phyloP scores from a whole-genome alignment of 2,113 vertebrate genomes.

The Embiotoca jacksoni region DNA sequence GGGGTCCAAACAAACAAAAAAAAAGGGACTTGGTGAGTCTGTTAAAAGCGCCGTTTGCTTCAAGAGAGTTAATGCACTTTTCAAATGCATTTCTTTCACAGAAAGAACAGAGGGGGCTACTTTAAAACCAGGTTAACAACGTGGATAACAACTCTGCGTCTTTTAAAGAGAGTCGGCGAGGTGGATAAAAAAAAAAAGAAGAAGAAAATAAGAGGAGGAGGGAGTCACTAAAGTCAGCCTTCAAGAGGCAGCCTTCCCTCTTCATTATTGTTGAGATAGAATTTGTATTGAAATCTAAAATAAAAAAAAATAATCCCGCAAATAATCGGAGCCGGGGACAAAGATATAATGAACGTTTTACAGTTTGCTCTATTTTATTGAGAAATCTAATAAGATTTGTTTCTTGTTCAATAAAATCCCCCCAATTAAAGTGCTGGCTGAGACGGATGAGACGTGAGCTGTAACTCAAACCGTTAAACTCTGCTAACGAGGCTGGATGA shows the following conservation, averaged over 20 bases:
- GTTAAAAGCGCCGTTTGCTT: too few relatives aligned
- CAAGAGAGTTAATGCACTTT: too few relatives aligned
- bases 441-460: slow-evolving; percentile 47
- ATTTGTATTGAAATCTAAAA: slow-evolving; percentile 27
- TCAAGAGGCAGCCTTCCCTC: background rate
- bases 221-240: too few relatives aligned
- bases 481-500: slow-evolving; percentile 59
- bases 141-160: too few relatives aligned
- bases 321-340: slow-evolving; percentile 26
- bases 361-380: slow-evolving; percentile 60
- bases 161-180: too few relatives aligned
- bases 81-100: too few relatives aligned
- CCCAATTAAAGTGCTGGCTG: slow-evolving; percentile 46
- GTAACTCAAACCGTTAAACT: slow-evolving; percentile 66
- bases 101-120: too few relatives aligned
- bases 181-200: too few relatives aligned
- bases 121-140: background rate
- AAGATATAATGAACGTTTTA: slow-evolving; percentile 42
- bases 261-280: slow-evolving; percentile 23
- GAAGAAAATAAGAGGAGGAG: too few relatives aligned
- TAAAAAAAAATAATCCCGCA: slow-evolving; percentile 10
- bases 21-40: too few relatives aligned
- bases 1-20: background rate
- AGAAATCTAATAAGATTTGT: slow-evolving; percentile 61
- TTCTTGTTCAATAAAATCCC: slow-evolving; percentile 58